A percentile compares a stretch with the other conserved stretches of the same genome.
These are phyloP conservation scores for Callionymus lyra DNA, from an alignment of 2,113 vertebrate genomes.

Conservation along the genomic window DNA sequence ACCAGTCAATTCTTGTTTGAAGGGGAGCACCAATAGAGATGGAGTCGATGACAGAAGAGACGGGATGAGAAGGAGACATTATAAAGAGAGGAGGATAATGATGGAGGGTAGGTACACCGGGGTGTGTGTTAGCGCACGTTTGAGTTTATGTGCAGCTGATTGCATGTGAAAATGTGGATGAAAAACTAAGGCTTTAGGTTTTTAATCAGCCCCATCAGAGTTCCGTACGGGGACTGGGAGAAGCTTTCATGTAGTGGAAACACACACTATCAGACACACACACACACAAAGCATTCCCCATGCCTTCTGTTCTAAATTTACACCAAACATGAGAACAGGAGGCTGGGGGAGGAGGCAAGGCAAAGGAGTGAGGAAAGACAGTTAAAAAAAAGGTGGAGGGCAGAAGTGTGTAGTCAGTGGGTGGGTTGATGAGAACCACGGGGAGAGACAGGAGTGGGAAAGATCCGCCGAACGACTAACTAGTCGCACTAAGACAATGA, in stretches of 20 bases:
- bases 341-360: constrained; percentile 39
- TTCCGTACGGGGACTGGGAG: constrained; percentile 49
- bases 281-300: constrained; percentile 41
- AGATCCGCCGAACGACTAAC: too few relatives aligned
- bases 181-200: constrained; percentile 56
- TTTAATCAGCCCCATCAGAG: constrained; percentile 65
- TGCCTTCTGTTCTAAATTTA: constrained; percentile 67
- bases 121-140: constrained; percentile 1
- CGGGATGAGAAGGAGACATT: not conserved
- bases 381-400: constrained; percentile 16
- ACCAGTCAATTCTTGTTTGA: constrained; percentile 11
- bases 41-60: constrained; percentile 6
- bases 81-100: constrained; percentile 25
- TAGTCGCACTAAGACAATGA: too few relatives aligned
- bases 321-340: constrained; percentile 59
- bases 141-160: not conserved
- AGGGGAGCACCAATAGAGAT: not conserved
- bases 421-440: constrained; percentile 4
- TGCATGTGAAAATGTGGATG: constrained; percentile 9
- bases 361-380: constrained; percentile 22
- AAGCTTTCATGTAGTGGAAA: constrained; percentile 52
- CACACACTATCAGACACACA: constrained; percentile 14
- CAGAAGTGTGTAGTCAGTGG: constrained; percentile 10
- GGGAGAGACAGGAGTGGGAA: constrained; percentile 1
- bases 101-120: constrained; percentile 3